Evolutionary conservation across 2,888 invertebrate genomes (phyloP).

Genomic region (Agonopterix subpropinquella): DNA sequence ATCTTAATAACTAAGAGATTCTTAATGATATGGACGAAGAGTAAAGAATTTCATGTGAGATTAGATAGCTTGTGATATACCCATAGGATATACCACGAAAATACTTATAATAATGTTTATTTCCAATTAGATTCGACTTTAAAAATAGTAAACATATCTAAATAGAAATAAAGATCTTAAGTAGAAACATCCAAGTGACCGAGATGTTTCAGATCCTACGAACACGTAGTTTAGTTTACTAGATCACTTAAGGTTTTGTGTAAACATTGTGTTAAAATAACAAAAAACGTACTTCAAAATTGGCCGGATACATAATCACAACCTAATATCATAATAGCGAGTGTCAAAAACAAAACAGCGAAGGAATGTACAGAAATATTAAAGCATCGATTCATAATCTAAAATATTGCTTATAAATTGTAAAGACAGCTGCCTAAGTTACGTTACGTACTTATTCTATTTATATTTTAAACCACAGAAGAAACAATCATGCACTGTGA

Average conservation of each 20-base stretch:
- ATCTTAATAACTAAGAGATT: conserved; percentile 33
- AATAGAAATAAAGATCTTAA: conserved; percentile 12
- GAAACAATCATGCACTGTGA: too few relatives aligned
- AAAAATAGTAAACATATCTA: conserved; percentile 10
- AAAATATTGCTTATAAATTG: conserved; percentile 10
- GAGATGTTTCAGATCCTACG: conserved; percentile 3
- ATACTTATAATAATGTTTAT: conserved; percentile 32
- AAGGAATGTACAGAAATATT: conserved; percentile 13
- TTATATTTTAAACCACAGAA: too few relatives aligned
- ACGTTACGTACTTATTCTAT: neutral
- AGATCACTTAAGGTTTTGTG: neutral
- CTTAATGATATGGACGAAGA: conserved; percentile 27
- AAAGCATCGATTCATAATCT: conserved; percentile 8
- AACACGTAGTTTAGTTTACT: neutral
- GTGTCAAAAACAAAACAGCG: conserved; percentile 14
- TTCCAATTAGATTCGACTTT: conserved; percentile 42
- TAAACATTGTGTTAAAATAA: conserved; percentile 4
- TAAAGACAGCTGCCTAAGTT: conserved; percentile 1
- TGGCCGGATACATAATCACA: conserved; percentile 46
- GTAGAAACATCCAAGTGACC: conserved; percentile 4
- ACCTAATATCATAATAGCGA: conserved; percentile 26
- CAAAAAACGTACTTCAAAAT: conserved; percentile 15
- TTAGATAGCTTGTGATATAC: conserved; percentile 11
- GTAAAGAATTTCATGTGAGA: conserved; percentile 14
- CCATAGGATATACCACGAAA: conserved; percentile 19